These are phyloP conservation scores for Varanus salvator DNA, from an alignment of 2,113 vertebrate species.

Conservation along the genomic window DNA sequence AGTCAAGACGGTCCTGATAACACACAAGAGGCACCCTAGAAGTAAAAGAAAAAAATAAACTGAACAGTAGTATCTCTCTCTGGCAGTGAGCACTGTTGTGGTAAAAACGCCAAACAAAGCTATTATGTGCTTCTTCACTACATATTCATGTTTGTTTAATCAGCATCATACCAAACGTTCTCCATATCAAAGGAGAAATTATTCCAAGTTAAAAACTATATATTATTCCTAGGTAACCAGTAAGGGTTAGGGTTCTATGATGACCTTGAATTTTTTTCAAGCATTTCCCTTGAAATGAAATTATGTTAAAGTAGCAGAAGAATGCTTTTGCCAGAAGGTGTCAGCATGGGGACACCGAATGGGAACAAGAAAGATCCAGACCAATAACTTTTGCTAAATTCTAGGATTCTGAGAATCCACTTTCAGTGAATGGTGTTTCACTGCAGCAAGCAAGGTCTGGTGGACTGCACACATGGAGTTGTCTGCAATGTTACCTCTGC, in stretches of 20 bases:
- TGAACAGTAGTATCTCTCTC: not conserved
- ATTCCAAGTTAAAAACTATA: not conserved
- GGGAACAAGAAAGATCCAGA: not conserved
- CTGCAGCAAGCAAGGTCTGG: not conserved
- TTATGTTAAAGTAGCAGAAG: not conserved
- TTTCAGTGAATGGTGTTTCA: not conserved
- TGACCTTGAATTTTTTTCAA: not conserved
- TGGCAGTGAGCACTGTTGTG: not conserved
- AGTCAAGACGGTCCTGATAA: not conserved
- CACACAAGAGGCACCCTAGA: not conserved
- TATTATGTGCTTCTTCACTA: not conserved
- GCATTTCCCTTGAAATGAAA: not conserved
- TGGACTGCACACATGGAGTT: not conserved
- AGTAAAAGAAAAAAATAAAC: not conserved
- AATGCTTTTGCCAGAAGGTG: slow-evolving; percentile 10
- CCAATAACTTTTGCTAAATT: not conserved
- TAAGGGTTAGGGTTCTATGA: not conserved
- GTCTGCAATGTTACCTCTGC: too few species aligned
- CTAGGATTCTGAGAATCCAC: not conserved
- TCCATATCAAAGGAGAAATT: not conserved
- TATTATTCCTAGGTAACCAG: not conserved
- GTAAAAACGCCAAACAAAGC: not conserved
- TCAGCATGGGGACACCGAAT: not conserved
- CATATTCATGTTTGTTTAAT: not conserved
- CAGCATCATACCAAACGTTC: too few species aligned